phyloP scores from a whole-genome alignment of 64 coral and sea anemone genomes.

The Actinia equina region DNA sequence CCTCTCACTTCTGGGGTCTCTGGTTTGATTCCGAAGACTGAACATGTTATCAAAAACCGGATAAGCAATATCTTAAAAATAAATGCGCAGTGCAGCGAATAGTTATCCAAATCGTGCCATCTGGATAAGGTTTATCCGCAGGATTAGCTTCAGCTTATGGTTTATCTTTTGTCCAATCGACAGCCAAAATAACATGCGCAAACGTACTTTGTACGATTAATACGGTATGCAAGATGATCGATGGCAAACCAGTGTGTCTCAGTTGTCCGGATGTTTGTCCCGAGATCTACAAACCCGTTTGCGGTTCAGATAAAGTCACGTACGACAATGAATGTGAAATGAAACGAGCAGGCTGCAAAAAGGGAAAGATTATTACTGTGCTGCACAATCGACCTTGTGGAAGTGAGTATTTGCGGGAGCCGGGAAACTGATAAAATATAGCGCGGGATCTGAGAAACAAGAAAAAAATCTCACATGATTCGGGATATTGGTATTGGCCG shows the following conservation, averaged over 20 bases:
- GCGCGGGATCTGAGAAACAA: too few species aligned
- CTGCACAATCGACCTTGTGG: slow-evolving; percentile 62
- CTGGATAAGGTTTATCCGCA: too few species aligned
- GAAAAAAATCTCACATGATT: too few species aligned
- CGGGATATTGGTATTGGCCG: too few species aligned
- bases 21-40: too few species aligned
- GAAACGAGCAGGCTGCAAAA: slow-evolving; percentile 20
- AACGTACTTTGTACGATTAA: background rate
- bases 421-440: too few species aligned
- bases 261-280: background rate
- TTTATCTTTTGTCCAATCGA: background rate
- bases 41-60: too few species aligned
- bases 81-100: too few species aligned
- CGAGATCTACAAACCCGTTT: background rate
- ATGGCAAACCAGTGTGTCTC: background rate
- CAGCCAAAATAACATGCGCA: slow-evolving; percentile 11
- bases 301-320: slow-evolving; percentile 3
- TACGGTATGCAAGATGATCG: slow-evolving; percentile 3
- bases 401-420: background rate
- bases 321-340: slow-evolving; percentile 10
- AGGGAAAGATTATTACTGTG: background rate
- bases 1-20: too few species aligned
- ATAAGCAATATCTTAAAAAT: too few species aligned
- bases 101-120: too few species aligned
- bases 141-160: too few species aligned